Evolutionary conservation across 2,888 invertebrate species (phyloP).

Genomic region (Hirudinaria manillensis): DNA sequence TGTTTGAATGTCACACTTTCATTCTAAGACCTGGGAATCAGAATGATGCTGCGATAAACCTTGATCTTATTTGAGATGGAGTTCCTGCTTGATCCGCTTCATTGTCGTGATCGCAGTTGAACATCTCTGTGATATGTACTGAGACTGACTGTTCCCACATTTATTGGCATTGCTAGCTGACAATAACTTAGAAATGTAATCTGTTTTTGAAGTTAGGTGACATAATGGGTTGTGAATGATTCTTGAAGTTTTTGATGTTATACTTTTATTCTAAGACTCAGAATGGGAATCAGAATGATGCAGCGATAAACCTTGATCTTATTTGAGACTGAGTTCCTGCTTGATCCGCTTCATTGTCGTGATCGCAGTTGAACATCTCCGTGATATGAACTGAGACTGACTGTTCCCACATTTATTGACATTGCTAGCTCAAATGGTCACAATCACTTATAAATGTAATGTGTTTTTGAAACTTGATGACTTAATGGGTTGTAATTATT

Average conservation of each 20-base stretch:
- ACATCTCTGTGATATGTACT: conserved; percentile 6
- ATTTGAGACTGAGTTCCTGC: conserved; percentile 22
- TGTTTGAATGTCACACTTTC: too few relatives aligned
- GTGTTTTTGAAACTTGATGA: too few relatives aligned
- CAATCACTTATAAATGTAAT: not conserved
- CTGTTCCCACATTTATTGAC: not conserved
- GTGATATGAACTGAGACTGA: conserved; percentile 17
- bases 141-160: conserved; percentile 5
- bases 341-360: not conserved
- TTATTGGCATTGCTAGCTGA: not conserved
- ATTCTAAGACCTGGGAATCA: too few relatives aligned
- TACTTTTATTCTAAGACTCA: too few relatives aligned
- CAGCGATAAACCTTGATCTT: conserved; percentile 31
- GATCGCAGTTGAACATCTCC: conserved; percentile 8
- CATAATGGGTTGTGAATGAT: too few relatives aligned
- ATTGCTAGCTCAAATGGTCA: not conserved
- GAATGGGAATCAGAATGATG: too few relatives aligned
- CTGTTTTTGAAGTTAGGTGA: too few relatives aligned
- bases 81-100: not conserved
- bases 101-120: not conserved
- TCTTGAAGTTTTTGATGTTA: too few relatives aligned
- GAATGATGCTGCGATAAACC: conserved; percentile 24
- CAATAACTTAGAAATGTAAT: too few relatives aligned
- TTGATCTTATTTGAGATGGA: conserved; percentile 28
- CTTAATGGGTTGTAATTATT: too few relatives aligned